phyloP scores from a whole-genome alignment of 2,113 vertebrate species.

The Etheostoma spectabile region DNA sequence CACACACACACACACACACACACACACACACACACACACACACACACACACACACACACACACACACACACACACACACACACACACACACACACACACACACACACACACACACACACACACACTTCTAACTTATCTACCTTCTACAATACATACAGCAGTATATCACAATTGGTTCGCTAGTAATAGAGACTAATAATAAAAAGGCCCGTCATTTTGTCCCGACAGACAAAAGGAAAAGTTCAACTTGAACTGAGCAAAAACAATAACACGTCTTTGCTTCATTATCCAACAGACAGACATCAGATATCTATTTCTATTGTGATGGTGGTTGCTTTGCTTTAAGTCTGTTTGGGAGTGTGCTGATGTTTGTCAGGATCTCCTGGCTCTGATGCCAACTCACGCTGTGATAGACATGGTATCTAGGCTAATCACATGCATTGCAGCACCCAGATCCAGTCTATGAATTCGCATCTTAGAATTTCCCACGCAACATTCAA shows the following conservation, averaged over 20 bases:
- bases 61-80: no score
- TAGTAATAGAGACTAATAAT: not conserved
- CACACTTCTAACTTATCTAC: not conserved
- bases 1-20: no score
- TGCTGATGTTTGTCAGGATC: conserved; percentile 30
- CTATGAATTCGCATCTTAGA: not conserved
- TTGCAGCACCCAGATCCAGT: conserved; percentile 18
- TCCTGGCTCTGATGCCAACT: conserved; percentile 34
- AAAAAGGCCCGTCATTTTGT: not conserved
- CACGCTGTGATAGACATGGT: conserved; percentile 42
- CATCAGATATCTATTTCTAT: not conserved
- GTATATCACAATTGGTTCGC: not conserved
- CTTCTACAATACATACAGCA: not conserved
- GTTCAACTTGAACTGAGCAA: not conserved
- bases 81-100: no score
- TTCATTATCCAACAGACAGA: conserved; percentile 19
- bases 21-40: no score
- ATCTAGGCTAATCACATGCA: conserved; percentile 64
- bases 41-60: no score
- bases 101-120: no score
- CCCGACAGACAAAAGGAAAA: not conserved
- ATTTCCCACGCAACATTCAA: not conserved
- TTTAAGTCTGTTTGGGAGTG: not conserved
- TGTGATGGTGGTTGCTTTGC: conserved; percentile 8
- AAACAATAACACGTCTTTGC: not conserved